phyloP scores from a whole-genome alignment of 1,140 invertebrate species.

The Micrasema longulum region DNA sequence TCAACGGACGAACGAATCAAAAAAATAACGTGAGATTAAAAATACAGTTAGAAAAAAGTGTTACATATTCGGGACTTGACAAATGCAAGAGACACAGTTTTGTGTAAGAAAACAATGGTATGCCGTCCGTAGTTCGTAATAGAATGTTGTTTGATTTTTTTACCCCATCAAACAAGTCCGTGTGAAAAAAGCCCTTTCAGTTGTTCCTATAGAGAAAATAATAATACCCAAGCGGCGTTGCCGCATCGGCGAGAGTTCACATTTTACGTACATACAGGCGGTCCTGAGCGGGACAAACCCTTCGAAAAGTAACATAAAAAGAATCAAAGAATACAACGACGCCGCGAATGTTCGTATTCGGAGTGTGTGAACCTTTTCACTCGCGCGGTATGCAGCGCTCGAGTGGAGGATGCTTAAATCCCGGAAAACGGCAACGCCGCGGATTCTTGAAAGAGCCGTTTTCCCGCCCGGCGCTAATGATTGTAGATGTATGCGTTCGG shows the following conservation, averaged over 20 bases:
- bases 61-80: neutral
- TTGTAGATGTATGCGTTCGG: conserved; percentile 5
- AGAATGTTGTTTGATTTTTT: conserved; percentile 8
- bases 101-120: conserved; percentile 17
- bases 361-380: conserved; percentile 1
- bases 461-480: conserved; percentile 32
- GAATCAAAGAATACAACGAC: neutral
- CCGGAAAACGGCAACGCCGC: conserved; percentile 34
- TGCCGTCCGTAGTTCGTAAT: conserved; percentile 4
- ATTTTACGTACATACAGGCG: conserved; percentile 25
- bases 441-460: conserved; percentile 34
- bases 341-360: too few relatives aligned
- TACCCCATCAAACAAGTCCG: neutral
- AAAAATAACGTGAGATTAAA: too few relatives aligned
- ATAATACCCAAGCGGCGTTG: conserved; percentile 32
- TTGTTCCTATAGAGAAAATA: conserved; percentile 3
- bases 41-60: too few relatives aligned
- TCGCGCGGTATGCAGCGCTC: neutral
- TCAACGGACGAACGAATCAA: too few relatives aligned
- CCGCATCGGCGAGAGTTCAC: conserved; percentile 29
- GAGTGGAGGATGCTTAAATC: neutral
- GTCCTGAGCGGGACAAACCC: neutral
- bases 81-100: conserved; percentile 18
- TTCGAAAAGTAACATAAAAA: neutral
- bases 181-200: conserved; percentile 14